Evolutionary conservation across 2,113 vertebrate species (phyloP).

Genomic region (Synchiropus splendidus): DNA sequence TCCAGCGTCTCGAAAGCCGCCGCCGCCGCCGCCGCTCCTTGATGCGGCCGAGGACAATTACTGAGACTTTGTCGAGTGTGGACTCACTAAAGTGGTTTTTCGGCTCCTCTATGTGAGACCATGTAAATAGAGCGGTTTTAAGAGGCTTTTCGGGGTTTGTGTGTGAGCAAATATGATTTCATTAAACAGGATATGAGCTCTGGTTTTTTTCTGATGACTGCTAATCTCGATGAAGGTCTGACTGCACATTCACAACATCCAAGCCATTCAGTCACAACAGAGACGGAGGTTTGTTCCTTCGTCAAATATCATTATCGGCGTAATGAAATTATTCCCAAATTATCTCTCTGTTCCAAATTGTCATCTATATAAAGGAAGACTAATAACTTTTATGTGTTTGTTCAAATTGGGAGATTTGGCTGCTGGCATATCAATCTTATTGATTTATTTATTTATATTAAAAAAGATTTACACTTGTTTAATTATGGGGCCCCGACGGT

Average conservation of each 20-base stretch:
- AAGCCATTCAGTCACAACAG: slow-evolving; percentile 50
- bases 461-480: slow-evolving; percentile 63
- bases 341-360: slow-evolving; percentile 52
- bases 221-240: slow-evolving; percentile 58
- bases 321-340: slow-evolving; percentile 69
- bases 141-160: slow-evolving; percentile 41
- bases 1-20: slow-evolving; percentile 10
- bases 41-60: slow-evolving; percentile 10
- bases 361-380: slow-evolving; percentile 62
- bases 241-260: slow-evolving; percentile 44
- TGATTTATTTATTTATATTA: slow-evolving; percentile 19
- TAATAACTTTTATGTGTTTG: slow-evolving; percentile 62
- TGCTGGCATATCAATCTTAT: slow-evolving; percentile 47
- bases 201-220: slow-evolving; percentile 31
- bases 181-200: slow-evolving; percentile 59
- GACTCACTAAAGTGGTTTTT: slow-evolving; percentile 20
- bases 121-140: slow-evolving; percentile 48
- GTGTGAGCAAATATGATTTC: slow-evolving; percentile 50
- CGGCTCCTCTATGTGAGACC: slow-evolving; percentile 27
- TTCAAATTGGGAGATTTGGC: slow-evolving; percentile 62
- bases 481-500: slow-evolving; percentile 60
- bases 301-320: slow-evolving; percentile 56
- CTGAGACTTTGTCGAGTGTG: slow-evolving; percentile 8
- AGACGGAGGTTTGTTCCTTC: slow-evolving; percentile 38
- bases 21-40: neutral